A percentile compares a stretch with the other conserved stretches of the same genome.
Evolutionary conservation across 2,113 vertebrate genomes (phyloP).

Genomic region (Psilopsiagon aymara): DNA sequence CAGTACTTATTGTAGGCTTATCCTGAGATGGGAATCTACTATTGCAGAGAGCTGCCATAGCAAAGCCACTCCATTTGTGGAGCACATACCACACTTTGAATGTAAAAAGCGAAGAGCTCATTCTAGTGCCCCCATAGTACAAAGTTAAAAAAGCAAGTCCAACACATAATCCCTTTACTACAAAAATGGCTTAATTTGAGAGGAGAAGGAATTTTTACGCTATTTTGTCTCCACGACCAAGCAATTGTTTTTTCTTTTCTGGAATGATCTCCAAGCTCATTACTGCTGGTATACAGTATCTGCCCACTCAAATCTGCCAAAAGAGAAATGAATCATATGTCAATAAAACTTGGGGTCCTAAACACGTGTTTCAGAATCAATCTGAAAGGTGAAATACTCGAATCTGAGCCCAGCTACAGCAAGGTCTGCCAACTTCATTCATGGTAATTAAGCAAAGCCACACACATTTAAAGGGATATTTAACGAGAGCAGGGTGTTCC

Average conservation of each 20-base stretch:
- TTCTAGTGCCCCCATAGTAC: background rate
- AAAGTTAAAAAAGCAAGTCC: background rate
- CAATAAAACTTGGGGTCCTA: slow-evolving; percentile 52
- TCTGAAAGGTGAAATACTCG: background rate
- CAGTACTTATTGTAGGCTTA: background rate
- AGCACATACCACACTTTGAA: background rate
- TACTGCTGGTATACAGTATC: slow-evolving; percentile 50
- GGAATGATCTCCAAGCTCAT: slow-evolving; percentile 37
- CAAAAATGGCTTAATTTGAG: background rate
- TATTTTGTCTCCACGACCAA: background rate
- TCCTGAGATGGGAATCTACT: background rate
- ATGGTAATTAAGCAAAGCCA: slow-evolving; percentile 47
- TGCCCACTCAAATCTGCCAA: slow-evolving; percentile 55
- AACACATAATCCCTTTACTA: background rate
- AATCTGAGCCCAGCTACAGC: slow-evolving; percentile 16
- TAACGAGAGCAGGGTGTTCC: slow-evolving; percentile 30
- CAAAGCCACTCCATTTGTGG: background rate
- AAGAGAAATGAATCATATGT: slow-evolving; percentile 68
- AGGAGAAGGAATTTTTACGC: background rate
- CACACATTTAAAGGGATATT: slow-evolving; percentile 11
- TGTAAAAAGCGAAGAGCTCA: background rate
- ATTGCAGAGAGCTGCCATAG: background rate
- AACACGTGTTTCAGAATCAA: slow-evolving; percentile 28
- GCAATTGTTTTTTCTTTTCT: background rate
- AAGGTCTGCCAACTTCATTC: slow-evolving; percentile 50